These are phyloP conservation scores for Colaptes auratus DNA, from an alignment of 2,113 vertebrate species.

Conservation along the genomic window DNA sequence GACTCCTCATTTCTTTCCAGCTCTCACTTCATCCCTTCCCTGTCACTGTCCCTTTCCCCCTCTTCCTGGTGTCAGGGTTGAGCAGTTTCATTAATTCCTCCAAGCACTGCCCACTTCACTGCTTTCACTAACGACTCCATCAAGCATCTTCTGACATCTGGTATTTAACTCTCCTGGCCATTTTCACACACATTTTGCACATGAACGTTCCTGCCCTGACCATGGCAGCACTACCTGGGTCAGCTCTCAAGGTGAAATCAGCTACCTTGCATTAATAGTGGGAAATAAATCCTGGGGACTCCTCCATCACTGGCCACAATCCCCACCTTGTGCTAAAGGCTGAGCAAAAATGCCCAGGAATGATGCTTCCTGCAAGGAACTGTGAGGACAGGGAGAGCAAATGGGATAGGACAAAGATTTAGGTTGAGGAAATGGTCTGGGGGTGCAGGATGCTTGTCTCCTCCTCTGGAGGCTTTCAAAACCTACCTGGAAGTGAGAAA, in stretches of 20 bases:
- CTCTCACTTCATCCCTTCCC: not conserved
- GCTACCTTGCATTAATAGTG: not conserved
- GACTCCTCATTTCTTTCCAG: slow-evolving; percentile 3
- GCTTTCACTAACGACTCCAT: slow-evolving; percentile 15
- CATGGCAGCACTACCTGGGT: not conserved
- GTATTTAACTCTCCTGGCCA: not conserved
- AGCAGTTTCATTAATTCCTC: not conserved
- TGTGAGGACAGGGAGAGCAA: not conserved
- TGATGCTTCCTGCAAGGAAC: not conserved
- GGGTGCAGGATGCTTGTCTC: not conserved
- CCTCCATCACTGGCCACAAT: not conserved
- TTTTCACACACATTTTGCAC: not conserved
- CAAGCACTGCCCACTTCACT: not conserved
- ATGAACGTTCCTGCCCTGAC: fast-evolving
- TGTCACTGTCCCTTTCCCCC: not conserved
- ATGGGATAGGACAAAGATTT: not conserved
- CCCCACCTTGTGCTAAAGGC: too few relatives aligned
- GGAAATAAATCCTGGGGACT: not conserved
- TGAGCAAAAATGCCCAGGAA: not conserved
- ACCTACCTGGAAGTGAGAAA: not conserved
- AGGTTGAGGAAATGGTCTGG: not conserved
- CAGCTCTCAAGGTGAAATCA: not conserved
- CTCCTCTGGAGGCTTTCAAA: too few relatives aligned
- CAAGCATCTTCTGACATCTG: not conserved
- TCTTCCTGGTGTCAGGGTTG: not conserved